Percentiles rank a stretch among this genome's conserved stretches.
Evolutionary conservation across 2,113 vertebrate species (phyloP).

Genomic region (Scomber scombrus): DNA sequence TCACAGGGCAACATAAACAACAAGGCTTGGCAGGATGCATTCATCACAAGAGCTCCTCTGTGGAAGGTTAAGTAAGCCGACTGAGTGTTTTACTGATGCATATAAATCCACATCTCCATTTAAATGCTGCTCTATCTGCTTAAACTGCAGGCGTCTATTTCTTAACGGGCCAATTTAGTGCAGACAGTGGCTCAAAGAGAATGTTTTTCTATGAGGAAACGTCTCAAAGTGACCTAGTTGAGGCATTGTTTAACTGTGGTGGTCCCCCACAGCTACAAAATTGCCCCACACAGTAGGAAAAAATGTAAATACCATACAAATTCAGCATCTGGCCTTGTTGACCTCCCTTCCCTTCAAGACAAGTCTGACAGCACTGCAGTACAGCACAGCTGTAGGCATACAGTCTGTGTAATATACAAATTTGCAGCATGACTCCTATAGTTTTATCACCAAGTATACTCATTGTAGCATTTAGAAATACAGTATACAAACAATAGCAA

Average conservation of each 20-base stretch:
- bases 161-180: conserved; percentile 64
- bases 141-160: conserved; percentile 59
- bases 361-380: conserved; percentile 7
- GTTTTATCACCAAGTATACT: neutral
- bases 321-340: conserved; percentile 22
- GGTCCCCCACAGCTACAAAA: conserved; percentile 43
- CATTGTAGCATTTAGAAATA: neutral
- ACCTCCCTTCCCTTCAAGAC: conserved; percentile 2
- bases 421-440: neutral
- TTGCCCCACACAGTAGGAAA: conserved; percentile 27
- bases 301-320: conserved; percentile 55
- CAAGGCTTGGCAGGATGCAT: conserved; percentile 58
- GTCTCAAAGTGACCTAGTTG: conserved; percentile 61
- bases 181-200: conserved; percentile 69
- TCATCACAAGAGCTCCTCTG: conserved; percentile 66
- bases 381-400: neutral
- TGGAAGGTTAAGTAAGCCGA: conserved; percentile 62
- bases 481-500: conserved; percentile 4
- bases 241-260: conserved; percentile 63
- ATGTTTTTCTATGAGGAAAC: conserved; percentile 65
- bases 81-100: conserved; percentile 65
- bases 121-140: conserved; percentile 66
- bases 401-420: neutral
- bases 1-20: conserved; percentile 63
- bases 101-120: conserved; percentile 70